These are phyloP conservation scores for Apostichopus californicus DNA, from an alignment of 35 echinoderm and acorn worm species.

Conservation along the genomic window DNA sequence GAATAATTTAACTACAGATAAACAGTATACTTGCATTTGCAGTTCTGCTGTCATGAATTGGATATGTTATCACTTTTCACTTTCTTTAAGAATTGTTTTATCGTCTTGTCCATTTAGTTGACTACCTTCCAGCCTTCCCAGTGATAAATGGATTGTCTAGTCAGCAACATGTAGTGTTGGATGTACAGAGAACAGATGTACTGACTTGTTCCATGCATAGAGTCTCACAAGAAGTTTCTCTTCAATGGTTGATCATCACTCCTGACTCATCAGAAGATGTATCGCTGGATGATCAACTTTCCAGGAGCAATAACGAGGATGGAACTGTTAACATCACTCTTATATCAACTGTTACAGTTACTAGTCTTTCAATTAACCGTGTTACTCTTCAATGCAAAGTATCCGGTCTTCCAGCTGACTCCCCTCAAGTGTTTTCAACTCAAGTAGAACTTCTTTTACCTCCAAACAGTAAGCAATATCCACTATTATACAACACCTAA, in stretches of 20 bases:
- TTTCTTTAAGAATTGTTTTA: too few species aligned
- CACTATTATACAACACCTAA: too few species aligned
- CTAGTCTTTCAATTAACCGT: not conserved
- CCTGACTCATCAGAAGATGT: not conserved
- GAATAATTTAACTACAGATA: too few species aligned
- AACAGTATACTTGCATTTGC: too few species aligned
- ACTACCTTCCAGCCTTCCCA: not conserved
- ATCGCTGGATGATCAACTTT: not conserved
- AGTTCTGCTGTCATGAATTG: too few species aligned
- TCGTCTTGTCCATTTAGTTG: too few species aligned
- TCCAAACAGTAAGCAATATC: too few species aligned
- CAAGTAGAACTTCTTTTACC: too few species aligned
- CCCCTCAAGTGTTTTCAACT: too few species aligned
- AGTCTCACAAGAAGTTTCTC: not conserved
- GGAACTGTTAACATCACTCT: not conserved
- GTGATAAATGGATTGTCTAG: not conserved
- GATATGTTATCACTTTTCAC: too few species aligned
- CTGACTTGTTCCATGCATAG: not conserved
- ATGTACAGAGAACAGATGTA: not conserved
- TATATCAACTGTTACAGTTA: not conserved
- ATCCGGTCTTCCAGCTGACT: not conserved
- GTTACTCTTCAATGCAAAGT: not conserved
- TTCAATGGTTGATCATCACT: not conserved
- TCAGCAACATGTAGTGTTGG: conserved; percentile 1
- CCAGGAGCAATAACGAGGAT: not conserved